Percentiles rank a stretch among this genome's conserved stretches.
Evolutionary conservation across 2,888 invertebrate species (phyloP).

Genomic region (Melanchra persicariae): DNA sequence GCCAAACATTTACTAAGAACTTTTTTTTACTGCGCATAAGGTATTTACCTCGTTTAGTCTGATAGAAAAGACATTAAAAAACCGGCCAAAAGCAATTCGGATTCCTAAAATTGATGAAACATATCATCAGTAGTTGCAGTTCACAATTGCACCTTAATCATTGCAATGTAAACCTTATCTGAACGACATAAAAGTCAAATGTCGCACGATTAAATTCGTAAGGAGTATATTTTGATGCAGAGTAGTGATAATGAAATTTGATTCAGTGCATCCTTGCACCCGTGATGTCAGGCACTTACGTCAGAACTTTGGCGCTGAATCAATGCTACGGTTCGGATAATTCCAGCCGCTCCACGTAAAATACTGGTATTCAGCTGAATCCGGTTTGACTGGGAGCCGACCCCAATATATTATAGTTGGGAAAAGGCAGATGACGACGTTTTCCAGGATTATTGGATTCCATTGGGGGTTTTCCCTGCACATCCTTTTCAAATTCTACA

Average conservation of each 20-base stretch:
- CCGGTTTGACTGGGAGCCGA: too few relatives aligned
- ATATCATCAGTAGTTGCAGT: neutral
- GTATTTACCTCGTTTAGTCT: too few relatives aligned
- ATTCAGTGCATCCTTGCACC: slow-evolving; percentile 45
- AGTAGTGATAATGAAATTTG: slow-evolving; percentile 6
- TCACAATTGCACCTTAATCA: neutral
- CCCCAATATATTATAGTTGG: too few relatives aligned
- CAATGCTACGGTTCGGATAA: slow-evolving; percentile 14
- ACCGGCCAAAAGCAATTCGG: too few relatives aligned
- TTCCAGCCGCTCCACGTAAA: too few relatives aligned
- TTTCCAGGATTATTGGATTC: neutral
- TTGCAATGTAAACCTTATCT: slow-evolving; percentile 6
- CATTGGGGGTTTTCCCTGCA: neutral
- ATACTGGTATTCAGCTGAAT: too few relatives aligned
- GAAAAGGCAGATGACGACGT: too few relatives aligned
- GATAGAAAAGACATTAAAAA: too few relatives aligned
- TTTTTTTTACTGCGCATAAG: too few relatives aligned
- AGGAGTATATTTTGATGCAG: slow-evolving; percentile 12
- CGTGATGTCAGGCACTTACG: slow-evolving; percentile 9
- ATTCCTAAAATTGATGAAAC: too few relatives aligned
- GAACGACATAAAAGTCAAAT: neutral
- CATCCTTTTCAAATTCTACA: neutral
- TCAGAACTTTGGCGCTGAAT: slow-evolving; percentile 33
- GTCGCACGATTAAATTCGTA: neutral
- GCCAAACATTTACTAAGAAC: too few relatives aligned